Conservation (phyloP, 2,888 invertebrate species). For the Dascillus cervinus region DNA sequence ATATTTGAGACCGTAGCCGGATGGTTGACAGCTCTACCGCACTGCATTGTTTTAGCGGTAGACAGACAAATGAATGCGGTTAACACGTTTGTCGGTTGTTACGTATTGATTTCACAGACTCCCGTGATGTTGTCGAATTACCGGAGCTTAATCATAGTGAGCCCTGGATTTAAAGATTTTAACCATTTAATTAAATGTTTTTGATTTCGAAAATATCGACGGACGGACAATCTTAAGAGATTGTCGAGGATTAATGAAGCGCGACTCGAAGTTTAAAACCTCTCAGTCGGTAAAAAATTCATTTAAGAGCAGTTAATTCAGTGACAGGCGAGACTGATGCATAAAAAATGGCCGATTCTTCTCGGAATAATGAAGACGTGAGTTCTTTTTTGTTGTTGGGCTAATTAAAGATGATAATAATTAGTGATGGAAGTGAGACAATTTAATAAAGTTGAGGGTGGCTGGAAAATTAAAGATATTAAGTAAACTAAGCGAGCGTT, state of each 20-base stretch:
- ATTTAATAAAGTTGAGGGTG: conserved; percentile 26
- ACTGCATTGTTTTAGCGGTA: conserved; percentile 44
- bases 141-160: conserved; percentile 39
- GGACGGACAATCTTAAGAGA: not conserved
- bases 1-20: conserved; percentile 24
- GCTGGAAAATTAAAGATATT: conserved; percentile 18
- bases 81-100: conserved; percentile 43
- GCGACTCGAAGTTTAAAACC: no score
- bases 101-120: conserved; percentile 41
- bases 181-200: conserved; percentile 21
- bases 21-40: conserved; percentile 37
- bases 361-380: no score
- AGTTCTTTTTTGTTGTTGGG: no score
- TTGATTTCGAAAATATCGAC: conserved; percentile 1
- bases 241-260: no score
- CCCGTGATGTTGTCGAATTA: conserved; percentile 38
- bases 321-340: no score
- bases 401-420: no score
- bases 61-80: conserved; percentile 45
- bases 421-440: no score
- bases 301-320: no score
- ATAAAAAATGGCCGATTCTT: no score
- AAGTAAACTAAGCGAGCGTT: conserved; percentile 33
- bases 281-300: no score
- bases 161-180: conserved; percentile 35